phyloP scores from a whole-genome alignment of 2,888 invertebrate species.

The Sarcophaga carnaria region DNA sequence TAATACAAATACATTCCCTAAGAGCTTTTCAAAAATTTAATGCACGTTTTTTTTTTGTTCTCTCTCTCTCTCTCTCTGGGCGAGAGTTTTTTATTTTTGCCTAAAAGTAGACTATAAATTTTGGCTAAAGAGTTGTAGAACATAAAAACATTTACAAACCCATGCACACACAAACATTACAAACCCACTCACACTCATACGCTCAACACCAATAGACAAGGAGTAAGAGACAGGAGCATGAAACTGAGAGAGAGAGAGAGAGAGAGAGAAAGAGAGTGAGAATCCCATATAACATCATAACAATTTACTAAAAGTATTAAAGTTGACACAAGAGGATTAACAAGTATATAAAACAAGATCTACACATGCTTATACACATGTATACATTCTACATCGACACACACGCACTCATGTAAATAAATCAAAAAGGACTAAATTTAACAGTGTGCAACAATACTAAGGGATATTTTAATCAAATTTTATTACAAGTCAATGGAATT shows the following conservation, averaged over 20 bases:
- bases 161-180: background rate
- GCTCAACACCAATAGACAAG: background rate
- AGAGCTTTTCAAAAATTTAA: slow-evolving; percentile 67
- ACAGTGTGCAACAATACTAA: slow-evolving; percentile 32
- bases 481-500: background rate
- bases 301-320: slow-evolving; percentile 73
- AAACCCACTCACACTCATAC: slow-evolving; percentile 3
- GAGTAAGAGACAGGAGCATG: background rate
- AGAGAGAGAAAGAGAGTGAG: background rate
- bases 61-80: too few relatives aligned
- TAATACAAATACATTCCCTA: slow-evolving; percentile 40
- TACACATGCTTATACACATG: slow-evolving; percentile 3
- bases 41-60: slow-evolving; percentile 38
- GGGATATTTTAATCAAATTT: background rate
- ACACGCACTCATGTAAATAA: slow-evolving; percentile 13
- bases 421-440: background rate
- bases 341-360: slow-evolving; percentile 64
- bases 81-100: slow-evolving; percentile 21
- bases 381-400: background rate
- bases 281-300: slow-evolving; percentile 61
- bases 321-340: slow-evolving; percentile 72
- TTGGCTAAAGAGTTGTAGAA: slow-evolving; percentile 61
- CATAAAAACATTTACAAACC: slow-evolving; percentile 30
- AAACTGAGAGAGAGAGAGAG: too few relatives aligned
- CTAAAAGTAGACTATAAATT: slow-evolving; percentile 61